phyloP scores from a whole-genome alignment of 2,113 vertebrate genomes.

The Cichladusa arquata region DNA sequence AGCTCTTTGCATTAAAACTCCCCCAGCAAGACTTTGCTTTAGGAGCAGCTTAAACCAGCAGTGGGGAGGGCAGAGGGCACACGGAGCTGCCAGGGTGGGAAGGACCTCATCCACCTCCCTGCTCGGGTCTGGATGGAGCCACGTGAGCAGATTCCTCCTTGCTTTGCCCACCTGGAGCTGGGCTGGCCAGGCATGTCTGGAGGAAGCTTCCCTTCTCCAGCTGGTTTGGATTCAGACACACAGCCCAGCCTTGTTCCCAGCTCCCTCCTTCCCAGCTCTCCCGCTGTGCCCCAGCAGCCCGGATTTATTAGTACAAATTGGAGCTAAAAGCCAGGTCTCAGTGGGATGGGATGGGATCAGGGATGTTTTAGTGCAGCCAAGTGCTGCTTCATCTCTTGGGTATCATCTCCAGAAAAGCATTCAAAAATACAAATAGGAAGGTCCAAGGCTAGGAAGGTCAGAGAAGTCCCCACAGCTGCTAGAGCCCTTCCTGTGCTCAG shows the following conservation, averaged over 20 bases:
- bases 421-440: background rate
- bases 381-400: background rate
- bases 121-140: background rate
- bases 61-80: rapidly evolving
- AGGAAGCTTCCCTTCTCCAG: background rate
- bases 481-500: background rate
- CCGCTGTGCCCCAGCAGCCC: background rate
- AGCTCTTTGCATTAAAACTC: background rate
- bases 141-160: background rate
- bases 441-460: rapidly evolving
- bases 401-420: background rate
- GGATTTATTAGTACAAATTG: background rate
- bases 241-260: background rate
- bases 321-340: background rate
- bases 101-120: rapidly evolving
- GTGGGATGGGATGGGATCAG: rapidly evolving
- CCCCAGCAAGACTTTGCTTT: background rate
- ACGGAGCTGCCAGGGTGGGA: background rate
- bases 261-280: background rate
- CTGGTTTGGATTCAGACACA: background rate
- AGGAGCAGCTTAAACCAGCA: background rate
- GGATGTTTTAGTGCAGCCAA: background rate
- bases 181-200: background rate
- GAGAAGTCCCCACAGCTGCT: rapidly evolving
- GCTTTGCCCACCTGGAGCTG: background rate